Evolutionary conservation across 37 sponge, comb jelly and placozoan species (phyloP).

Genomic region (Haliclona indistincta): DNA sequence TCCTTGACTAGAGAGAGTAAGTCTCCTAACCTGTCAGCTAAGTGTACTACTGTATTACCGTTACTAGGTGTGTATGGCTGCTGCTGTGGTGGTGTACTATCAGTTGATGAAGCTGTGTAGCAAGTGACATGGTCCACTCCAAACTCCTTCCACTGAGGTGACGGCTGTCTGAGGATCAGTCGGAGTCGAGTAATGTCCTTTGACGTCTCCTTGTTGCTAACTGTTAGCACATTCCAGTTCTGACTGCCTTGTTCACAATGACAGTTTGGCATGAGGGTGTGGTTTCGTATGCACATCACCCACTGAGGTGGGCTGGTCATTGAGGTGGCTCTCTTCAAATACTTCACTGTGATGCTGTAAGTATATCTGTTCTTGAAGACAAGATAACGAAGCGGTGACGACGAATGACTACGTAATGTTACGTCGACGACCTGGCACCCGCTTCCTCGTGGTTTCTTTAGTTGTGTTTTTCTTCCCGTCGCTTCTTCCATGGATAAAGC

Average conservation of each 20-base stretch:
- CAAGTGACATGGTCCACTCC: constrained; percentile 9
- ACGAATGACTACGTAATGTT: background rate
- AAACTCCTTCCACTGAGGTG: constrained; percentile 33
- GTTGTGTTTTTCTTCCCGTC: no score
- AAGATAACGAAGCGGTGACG: background rate
- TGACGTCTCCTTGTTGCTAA: background rate
- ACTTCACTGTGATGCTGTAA: constrained; percentile 16
- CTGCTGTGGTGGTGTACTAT: no score
- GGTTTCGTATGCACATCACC: background rate
- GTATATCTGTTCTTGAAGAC: constrained; percentile 37
- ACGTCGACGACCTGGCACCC: constrained; percentile 38
- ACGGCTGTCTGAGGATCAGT: constrained; percentile 38
- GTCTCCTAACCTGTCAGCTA: no score
- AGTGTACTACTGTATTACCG: no score
- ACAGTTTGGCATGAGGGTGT: constrained; percentile 21
- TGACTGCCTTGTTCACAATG: constrained; percentile 15
- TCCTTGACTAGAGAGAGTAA: no score
- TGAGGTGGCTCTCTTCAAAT: background rate
- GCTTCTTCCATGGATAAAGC: no score
- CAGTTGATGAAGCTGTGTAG: no score
- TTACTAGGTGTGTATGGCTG: no score
- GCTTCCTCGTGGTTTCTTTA: background rate
- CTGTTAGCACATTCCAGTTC: constrained; percentile 4
- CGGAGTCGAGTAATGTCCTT: background rate
- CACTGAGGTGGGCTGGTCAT: background rate